These are phyloP conservation scores for Paragorgia papillata DNA, from an alignment of 92 coral and sea anemone species.

Conservation along the genomic window DNA sequence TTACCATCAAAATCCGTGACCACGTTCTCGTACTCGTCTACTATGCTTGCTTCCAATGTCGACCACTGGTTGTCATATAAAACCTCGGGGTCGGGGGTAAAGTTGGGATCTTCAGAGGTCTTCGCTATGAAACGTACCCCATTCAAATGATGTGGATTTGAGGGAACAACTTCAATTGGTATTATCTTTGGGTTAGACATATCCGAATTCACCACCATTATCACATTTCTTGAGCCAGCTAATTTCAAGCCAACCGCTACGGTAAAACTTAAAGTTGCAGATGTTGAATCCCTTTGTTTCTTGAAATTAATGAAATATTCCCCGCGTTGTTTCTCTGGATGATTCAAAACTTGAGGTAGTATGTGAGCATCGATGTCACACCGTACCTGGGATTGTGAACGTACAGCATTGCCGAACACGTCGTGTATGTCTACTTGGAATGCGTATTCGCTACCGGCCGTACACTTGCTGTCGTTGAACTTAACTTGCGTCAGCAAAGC, in stretches of 20 bases:
- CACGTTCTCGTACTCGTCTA: slow-evolving; percentile 12
- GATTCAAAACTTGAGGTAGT: not conserved
- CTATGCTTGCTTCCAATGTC: slow-evolving; percentile 2
- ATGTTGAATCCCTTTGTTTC: not conserved
- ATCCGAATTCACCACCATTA: slow-evolving; percentile 1
- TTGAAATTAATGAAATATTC: not conserved
- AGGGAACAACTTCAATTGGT: slow-evolving; percentile 10
- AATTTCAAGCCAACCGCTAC: not conserved
- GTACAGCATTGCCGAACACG: not conserved
- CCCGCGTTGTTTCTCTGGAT: not conserved
- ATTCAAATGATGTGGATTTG: slow-evolving; percentile 1
- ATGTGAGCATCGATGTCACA: not conserved
- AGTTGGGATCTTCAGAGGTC: not conserved
- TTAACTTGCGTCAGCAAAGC: not conserved
- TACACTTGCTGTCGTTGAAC: not conserved
- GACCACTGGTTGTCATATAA: too few relatives aligned
- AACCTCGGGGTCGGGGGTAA: too few relatives aligned
- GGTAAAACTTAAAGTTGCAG: not conserved
- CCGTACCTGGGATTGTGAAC: not conserved
- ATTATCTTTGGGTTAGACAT: not conserved
- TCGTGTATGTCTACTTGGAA: not conserved
- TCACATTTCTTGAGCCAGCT: not conserved
- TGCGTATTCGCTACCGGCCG: not conserved
- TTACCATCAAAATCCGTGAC: not conserved
- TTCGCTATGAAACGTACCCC: not conserved